Evolutionary conservation across 2,797 vertebrate species (phyloP).

Genomic region (Clarias pachynema): DNA sequence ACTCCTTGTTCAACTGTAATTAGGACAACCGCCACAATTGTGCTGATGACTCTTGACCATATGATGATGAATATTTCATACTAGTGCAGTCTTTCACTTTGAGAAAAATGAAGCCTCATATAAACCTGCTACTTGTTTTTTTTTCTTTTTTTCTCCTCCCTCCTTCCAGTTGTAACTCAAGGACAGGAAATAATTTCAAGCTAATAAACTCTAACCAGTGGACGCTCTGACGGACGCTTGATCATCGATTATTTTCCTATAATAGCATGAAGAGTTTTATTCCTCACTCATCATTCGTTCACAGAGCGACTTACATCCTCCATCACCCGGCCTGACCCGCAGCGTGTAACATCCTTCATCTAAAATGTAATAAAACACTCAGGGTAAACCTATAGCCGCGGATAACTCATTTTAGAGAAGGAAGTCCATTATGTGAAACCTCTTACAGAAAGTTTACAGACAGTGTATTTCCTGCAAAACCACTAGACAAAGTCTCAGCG

Average conservation of each 20-base stretch:
- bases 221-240: neutral
- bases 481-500: neutral
- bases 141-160: neutral
- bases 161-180: neutral
- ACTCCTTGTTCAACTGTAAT: conserved; percentile 39
- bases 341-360: neutral
- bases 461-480: conserved; percentile 15
- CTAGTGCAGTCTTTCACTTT: conserved; percentile 1
- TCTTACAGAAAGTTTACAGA: conserved; percentile 26
- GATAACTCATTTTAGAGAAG: conserved; percentile 21
- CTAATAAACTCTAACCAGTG: neutral
- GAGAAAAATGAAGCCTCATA: neutral
- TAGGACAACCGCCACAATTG: conserved; percentile 35
- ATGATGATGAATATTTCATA: conserved; percentile 39
- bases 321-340: conserved; percentile 8
- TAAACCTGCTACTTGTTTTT: neutral
- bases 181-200: neutral
- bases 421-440: conserved; percentile 18
- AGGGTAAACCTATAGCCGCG: conserved; percentile 14
- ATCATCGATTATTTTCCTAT: neutral
- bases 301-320: neutral
- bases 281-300: neutral
- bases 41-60: conserved; percentile 38
- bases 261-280: neutral
- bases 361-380: conserved; percentile 21